Conservation (phyloP, 1,140 invertebrate genomes). For the Drosophila littoralis region DNA sequence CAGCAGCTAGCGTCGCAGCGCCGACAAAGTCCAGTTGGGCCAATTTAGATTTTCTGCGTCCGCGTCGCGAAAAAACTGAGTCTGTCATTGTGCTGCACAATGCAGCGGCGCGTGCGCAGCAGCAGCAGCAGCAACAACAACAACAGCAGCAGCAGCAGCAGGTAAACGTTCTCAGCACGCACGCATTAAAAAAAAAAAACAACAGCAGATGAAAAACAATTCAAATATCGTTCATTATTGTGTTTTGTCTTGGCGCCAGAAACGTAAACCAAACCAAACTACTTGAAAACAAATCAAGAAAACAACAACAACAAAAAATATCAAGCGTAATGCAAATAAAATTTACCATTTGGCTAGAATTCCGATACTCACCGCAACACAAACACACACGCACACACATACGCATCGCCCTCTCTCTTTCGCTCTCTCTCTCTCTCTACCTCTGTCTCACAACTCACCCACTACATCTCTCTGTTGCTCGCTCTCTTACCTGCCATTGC, state of each 20-base stretch:
- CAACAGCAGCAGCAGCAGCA: conserved; percentile 84
- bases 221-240: conserved; percentile 62
- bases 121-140: conserved; percentile 83
- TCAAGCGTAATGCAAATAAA: conserved; percentile 50
- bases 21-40: conserved; percentile 65
- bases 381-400: conserved; percentile 32
- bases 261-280: conserved; percentile 78
- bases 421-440: neutral
- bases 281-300: conserved; percentile 54
- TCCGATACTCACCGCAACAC: conserved; percentile 58
- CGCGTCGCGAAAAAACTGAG: conserved; percentile 93
- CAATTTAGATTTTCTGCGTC: conserved; percentile 85
- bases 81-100: conserved; percentile 90
- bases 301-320: conserved; percentile 26
- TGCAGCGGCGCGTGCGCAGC: conserved; percentile 85
- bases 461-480: conserved; percentile 16
- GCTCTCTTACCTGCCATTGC: conserved; percentile 11
- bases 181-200: conserved; percentile 59
- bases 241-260: conserved; percentile 80
- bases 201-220: conserved; percentile 52
- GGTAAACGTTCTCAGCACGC: conserved; percentile 82
- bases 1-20: conserved; percentile 23
- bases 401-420: conserved; percentile 28
- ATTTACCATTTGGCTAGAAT: conserved; percentile 69
- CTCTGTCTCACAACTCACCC: neutral